Evolutionary conservation across 1,140 invertebrate species (phyloP), one percentile per base, ranked within the genome.

Genomic region (Solen grandis): DNA sequence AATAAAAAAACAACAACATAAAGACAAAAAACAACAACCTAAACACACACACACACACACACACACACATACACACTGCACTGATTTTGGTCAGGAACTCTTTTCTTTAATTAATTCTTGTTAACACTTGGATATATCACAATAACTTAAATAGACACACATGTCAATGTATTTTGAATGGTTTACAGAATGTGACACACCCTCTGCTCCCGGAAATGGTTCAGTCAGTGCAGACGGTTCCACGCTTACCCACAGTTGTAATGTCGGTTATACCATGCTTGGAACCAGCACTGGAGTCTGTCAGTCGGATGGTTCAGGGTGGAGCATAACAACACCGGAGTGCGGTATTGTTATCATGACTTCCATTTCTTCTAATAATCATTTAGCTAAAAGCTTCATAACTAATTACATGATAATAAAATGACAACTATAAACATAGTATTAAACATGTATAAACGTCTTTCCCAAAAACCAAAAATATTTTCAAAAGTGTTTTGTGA

Each of bases 261-360:
- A 54, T 25, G 29, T 16, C 36, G 59, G 73, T 22, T 75, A 57
- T 31, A 63, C 73, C 1, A 50, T 75, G 60, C 50, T 41, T 1
- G 73, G 73, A 29, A 59, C 16, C 38, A 52, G 31, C n/a, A 50
- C 73, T 27, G 60, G 57, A 5, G 29, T 27, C 10, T 75, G 73
- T 65, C 46, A 63, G 19, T 63, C 33, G 19, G 60, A 75, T 41
- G 73, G 73, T 10, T 52, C 57, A 14, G 60, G 73, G 25, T 75
- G 73, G 73, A 65, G 38, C 46, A 75, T 75, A 46, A n/a, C n/a
- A 13, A 63, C 22, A 25, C 73, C 73, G 4, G 22, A 41, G 16
- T 75, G 73, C 38, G 59, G 73, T 75, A 75, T 13, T 55, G 13
- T 50, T 50, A n/a, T 50, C 13, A 50, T 50, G n/a, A 14, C n/a